These are phyloP conservation scores for Psilopsiagon aurifrons DNA, from an alignment of 2,113 vertebrate genomes.

Conservation along the genomic window DNA sequence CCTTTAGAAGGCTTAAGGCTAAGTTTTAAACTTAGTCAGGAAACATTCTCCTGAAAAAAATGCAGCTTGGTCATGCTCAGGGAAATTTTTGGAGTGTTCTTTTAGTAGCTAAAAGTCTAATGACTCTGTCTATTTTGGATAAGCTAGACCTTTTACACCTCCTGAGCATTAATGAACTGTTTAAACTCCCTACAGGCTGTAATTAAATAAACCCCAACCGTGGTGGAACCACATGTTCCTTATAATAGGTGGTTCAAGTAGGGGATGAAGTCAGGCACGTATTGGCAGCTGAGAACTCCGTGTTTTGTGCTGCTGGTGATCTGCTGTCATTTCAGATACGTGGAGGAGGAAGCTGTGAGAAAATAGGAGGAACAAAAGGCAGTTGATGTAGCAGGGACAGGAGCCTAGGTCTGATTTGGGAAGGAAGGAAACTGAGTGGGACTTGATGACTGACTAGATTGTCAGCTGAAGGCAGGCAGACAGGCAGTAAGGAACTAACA, in stretches of 20 bases:
- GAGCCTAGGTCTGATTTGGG: not conserved
- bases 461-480: not conserved
- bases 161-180: not conserved
- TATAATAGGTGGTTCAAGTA: not conserved
- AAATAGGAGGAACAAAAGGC: conserved; percentile 20
- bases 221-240: not conserved
- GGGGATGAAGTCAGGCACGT: not conserved
- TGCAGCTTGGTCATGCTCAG: not conserved
- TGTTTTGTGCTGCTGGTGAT: not conserved
- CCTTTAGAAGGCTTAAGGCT: not conserved
- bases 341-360: conserved; percentile 1
- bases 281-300: not conserved
- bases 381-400: not conserved
- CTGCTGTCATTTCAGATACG: not conserved
- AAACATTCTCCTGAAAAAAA: not conserved
- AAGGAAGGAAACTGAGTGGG: conserved; percentile 10
- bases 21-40: not conserved
- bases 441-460: not conserved
- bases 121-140: not conserved
- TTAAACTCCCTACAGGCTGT: not conserved
- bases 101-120: not conserved
- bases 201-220: not conserved
- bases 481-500: not conserved
- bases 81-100: not conserved
- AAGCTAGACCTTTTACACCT: not conserved